Evolutionary conservation across 2,797 vertebrate species (phyloP), one percentile per base, ranked within the genome.

Genomic region (Melanotaenia trifasciata): DNA sequence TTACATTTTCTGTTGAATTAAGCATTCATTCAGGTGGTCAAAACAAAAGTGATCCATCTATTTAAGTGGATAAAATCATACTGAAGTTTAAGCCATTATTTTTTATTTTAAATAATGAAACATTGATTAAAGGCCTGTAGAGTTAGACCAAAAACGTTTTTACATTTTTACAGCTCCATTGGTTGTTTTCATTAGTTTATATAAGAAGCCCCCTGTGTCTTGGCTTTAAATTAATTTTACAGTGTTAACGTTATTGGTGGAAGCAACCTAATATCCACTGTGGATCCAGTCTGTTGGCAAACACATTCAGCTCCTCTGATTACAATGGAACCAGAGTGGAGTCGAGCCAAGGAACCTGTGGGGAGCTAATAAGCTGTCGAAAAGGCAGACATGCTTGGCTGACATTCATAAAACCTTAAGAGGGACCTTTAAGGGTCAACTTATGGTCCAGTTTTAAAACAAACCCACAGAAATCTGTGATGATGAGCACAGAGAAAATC

Each of bases 371-470:
- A 53, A 33, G 47, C 36, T 45, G 68, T 66, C 1, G 4, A 74
- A 70, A 60, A 74, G 28, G 38, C 56, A 40, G 47, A 76, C 68
- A 50, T 24, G 63, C 51, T 69, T 40, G 63, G 50, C 53, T 60
- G 56, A 58, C 33, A 40, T 50, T 60, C 13, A 18, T 73, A 62
- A 72, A 82, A 71, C 28, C 32, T 61, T 33, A 58, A 60, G 62
- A 63, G 38, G 51, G 61, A 47, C 24, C 68, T 65, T 6, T 58
- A 18, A 36, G 22, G 28, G 67, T 74, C 18, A 57, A 43, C 2
- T 63, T 83, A 73, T 26, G 43, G 5, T 28, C 22, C 1, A 13
- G 2, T 51, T 72, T 78, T 54, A 65, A 70, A 71, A 69, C 54
- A 82, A 30, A 53, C 18, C 8, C 50, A 60, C 20, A 64, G 40